Base-by-base conservation (phyloP, 2,888 invertebrate species). In the Scaptomyza reducta region DNA sequence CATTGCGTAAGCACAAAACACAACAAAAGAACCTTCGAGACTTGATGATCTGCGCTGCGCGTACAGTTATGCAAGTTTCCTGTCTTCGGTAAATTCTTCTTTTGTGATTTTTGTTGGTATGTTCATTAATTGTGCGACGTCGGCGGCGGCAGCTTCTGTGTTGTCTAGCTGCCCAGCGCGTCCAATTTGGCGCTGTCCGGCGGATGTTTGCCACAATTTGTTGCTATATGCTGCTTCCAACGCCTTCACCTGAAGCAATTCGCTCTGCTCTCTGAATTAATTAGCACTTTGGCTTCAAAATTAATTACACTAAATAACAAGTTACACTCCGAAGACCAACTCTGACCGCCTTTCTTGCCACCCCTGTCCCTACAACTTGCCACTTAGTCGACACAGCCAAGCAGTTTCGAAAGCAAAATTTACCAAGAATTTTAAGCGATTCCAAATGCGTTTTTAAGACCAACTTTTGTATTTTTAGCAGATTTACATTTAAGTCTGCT, bases 251-350 rank as follows among this genome's bases (percentile, higher is more conserved):
- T 66, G 53, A 66, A 77, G 78, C 61, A 22, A 64, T 64, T 60
- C 53, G 64, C 59, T 63, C 41, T 57, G 66, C 74, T 57, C 77
- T 77, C 74, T 71, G 82, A 82, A 82, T 87, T 83, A 83, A 83
- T 83, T 87, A 83, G 83, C 88, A 87, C 82, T 87, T 59, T 85
- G 68, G 82, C 68, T 62, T 77, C 60, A 71, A 87, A 83, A 83
- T 83, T 83, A 83, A 87, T 83, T 83, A 83, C 86, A 62, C 62
- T 77, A 83, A 83, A 83, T 83, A 87, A 83, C 82, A 87, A 85
- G 88, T 83, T 83, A 83, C 82, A 83, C 74, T 87, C 61, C 66
- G 69, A 50, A 68, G 84, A 47, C 63, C 60, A 64, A 58, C 63
- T 46, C 45, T 40, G 29, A n/a, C n/a, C 11, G 25, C 44, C 49